Conservation (phyloP, 2,113 vertebrate genomes). For the Cynopterus brachyotis region DNA sequence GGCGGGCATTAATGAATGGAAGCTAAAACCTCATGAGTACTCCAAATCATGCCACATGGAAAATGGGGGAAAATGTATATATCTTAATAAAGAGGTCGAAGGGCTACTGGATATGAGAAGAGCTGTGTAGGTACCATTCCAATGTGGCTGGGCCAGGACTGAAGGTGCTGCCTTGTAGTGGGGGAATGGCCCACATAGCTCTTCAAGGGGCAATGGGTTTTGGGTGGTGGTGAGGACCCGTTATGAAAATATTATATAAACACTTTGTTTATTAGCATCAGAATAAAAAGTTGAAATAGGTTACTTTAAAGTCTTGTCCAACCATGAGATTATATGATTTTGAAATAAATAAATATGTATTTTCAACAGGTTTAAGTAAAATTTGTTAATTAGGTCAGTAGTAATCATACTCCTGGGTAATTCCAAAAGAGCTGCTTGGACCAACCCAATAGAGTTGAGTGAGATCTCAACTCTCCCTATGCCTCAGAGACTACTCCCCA, state of each 20-base stretch:
- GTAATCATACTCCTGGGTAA: neutral
- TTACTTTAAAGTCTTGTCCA: neutral
- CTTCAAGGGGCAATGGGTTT: neutral
- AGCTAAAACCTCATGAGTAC: neutral
- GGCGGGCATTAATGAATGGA: rapidly evolving
- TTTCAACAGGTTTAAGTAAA: neutral
- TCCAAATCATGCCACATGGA: no score
- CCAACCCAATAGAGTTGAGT: no score
- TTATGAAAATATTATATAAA: rapidly evolving
- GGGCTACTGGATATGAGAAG: neutral
- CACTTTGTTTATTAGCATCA: neutral
- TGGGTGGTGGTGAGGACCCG: neutral
- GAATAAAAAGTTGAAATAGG: neutral
- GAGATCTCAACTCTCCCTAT: neutral
- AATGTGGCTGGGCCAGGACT: neutral
- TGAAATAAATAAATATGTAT: neutral
- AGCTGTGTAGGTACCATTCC: no score
- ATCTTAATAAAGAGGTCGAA: neutral
- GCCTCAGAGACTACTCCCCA: neutral
- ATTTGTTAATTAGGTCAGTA: neutral
- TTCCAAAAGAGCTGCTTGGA: neutral
- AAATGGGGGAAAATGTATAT: neutral
- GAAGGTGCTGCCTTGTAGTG: rapidly evolving
- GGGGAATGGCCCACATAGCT: neutral
- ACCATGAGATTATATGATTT: neutral